A percentile compares a stretch with the other conserved stretches of the same genome.
phyloP scores from a whole-genome alignment of 2,797 vertebrate genomes.

The Coranthus polyacanthus region DNA sequence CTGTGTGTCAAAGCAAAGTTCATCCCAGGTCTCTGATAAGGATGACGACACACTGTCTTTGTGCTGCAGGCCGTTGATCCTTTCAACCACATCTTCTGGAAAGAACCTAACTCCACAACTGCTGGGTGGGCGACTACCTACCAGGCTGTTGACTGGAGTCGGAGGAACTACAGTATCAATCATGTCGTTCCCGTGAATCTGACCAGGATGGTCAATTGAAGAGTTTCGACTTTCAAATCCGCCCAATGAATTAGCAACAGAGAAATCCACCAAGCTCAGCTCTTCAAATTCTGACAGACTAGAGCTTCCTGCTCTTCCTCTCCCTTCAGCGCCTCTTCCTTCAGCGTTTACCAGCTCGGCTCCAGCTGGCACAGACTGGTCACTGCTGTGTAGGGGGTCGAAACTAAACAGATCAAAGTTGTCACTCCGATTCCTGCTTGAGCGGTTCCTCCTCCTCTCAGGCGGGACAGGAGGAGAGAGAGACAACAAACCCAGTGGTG shows the following conservation, averaged over 20 bases:
- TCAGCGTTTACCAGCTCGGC: conserved; percentile 71
- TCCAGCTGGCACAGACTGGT: conserved; percentile 78
- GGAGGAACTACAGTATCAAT: conserved; percentile 87
- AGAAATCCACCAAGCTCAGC: conserved; percentile 85
- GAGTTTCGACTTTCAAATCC: conserved; percentile 68
- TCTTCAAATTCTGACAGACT: conserved; percentile 86
- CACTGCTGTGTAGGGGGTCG: conserved; percentile 82
- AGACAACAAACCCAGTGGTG: conserved; percentile 85
- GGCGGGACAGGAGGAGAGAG: conserved; percentile 83
- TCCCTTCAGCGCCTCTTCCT: conserved; percentile 38
- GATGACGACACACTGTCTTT: conserved; percentile 83
- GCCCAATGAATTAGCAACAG: conserved; percentile 77
- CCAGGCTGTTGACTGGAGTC: conserved; percentile 92
- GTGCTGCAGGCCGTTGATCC: conserved; percentile 84
- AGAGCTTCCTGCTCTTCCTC: conserved; percentile 68
- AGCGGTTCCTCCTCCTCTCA: conserved; percentile 81
- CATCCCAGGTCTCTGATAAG: conserved; percentile 90
- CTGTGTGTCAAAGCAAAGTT: conserved; percentile 83
- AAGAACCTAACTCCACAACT: conserved; percentile 87
- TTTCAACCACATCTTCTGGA: conserved; percentile 87
- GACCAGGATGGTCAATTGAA: conserved; percentile 55
- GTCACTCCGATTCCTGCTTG: conserved; percentile 79
- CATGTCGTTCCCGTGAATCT: conserved; percentile 69
- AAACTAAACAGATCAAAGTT: conserved; percentile 90
- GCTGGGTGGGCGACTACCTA: conserved; percentile 88